A percentile compares a stretch with the other conserved stretches of the same genome.
These are phyloP conservation scores for Philonicus albiceps DNA, from an alignment of 2,888 invertebrate species.

Conservation along the genomic window DNA sequence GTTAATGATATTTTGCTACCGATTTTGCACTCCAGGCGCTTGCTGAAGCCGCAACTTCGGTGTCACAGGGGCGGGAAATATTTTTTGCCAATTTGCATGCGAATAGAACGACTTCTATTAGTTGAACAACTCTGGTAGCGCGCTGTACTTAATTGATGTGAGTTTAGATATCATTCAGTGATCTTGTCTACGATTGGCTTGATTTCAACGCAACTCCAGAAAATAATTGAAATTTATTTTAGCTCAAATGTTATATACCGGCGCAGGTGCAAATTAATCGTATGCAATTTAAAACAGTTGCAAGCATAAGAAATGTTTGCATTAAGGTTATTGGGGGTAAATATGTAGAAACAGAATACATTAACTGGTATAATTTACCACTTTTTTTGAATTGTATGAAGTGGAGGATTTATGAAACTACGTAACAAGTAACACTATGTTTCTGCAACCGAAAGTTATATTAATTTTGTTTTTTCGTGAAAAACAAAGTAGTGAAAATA, in stretches of 20 bases:
- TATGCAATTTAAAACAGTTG: background rate
- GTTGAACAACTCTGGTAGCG: background rate
- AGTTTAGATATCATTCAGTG: background rate
- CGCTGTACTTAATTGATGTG: background rate
- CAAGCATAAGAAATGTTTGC: background rate
- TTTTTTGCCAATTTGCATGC: background rate
- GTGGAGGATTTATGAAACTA: too few species aligned
- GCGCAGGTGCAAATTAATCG: background rate
- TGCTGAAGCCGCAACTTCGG: background rate
- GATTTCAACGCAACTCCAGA: background rate
- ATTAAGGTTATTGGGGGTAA: background rate
- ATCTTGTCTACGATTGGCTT: background rate
- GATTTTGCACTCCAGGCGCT: background rate
- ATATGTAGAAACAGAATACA: background rate
- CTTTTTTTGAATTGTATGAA: too few species aligned
- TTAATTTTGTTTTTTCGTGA: too few species aligned
- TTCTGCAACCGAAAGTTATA: too few species aligned
- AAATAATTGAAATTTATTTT: constrained; percentile 9
- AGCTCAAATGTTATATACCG: background rate
- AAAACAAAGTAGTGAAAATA: too few species aligned
- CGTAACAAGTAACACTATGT: too few species aligned
- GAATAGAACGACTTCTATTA: background rate
- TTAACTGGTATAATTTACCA: too few species aligned
- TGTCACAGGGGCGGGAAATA: background rate
- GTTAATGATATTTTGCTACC: background rate